These are phyloP conservation scores for Perodicticus potto DNA, from an alignment of 2,797 vertebrate genomes.

Conservation along the genomic window DNA sequence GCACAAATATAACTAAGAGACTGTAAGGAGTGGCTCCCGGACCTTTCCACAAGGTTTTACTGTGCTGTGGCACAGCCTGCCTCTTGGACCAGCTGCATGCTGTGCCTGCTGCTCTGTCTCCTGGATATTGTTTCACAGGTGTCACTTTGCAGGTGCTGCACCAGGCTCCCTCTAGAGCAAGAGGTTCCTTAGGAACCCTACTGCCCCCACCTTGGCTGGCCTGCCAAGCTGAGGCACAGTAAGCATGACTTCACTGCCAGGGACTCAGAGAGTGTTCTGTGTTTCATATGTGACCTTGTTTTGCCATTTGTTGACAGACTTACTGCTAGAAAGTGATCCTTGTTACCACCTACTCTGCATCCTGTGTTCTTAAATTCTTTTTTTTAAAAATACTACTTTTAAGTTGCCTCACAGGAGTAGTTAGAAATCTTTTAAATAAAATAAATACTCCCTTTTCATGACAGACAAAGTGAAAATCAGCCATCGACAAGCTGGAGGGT, in stretches of 20 bases:
- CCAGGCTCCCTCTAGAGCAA: background rate
- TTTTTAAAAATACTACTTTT: background rate
- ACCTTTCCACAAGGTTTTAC: background rate
- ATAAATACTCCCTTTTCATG: background rate
- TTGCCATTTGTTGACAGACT: conserved; percentile 39
- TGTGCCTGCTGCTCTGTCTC: background rate
- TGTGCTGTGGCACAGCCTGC: background rate
- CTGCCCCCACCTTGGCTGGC: background rate
- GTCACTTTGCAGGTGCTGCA: background rate
- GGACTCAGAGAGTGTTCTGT: background rate
- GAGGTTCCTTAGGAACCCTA: background rate
- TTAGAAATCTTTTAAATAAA: conserved; percentile 39
- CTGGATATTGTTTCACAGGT: background rate
- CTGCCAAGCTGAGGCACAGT: background rate
- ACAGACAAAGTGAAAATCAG: background rate
- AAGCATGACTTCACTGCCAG: background rate
- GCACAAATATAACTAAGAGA: background rate
- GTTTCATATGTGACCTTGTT: background rate
- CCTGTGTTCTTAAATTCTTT: conserved; percentile 23
- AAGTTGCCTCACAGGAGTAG: background rate
- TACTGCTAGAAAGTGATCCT: conserved; percentile 11
- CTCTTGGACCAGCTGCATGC: background rate
- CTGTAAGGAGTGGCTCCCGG: background rate
- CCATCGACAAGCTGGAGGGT: background rate
- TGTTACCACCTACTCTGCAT: background rate